Evolutionary conservation across 1,140 invertebrate species (phyloP), one percentile per base, ranked within the genome.

Genomic region (Paramacrobiotus metropolitanus): DNA sequence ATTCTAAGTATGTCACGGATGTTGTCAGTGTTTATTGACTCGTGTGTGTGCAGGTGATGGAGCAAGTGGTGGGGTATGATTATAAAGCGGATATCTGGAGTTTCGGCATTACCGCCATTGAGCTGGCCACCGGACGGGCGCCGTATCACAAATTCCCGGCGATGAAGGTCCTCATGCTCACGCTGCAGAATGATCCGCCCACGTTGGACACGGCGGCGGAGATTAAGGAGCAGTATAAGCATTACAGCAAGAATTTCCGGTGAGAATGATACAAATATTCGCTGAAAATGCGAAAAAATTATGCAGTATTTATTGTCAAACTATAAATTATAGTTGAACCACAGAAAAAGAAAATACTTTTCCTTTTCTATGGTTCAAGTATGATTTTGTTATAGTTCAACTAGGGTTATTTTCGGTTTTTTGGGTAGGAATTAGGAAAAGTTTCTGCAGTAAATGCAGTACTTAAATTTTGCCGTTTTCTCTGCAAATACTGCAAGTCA

Each of bases 81-180:
- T 96, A 92, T 73, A 97, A 97, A 76, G 94, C 93, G n/a, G 94
- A 99, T 70, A 97, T 99, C 65, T 99, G 94, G 94, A 95, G 90
- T 29, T 86, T 98, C 73, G 94, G 94, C 29, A 98, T 99, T 62
- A 96, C 93, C 0, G 92, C 92, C 0, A 96, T 99, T 66, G 94
- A 98, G 77, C 84, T 98, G 81, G 93, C 93, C 0, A 95, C 92
- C 4, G 94, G 94, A 18, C 94, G 91, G 9, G 93, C 94, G 1
- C 94, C 94, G 0, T 99, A 98, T 72, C 91, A 97, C 71, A 96
- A 94, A 72, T 97, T 92, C 74, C 91, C 94, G 44, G 92, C 94
- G 1, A 97, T 98, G 93, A 98, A 98, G 75, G 90, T 78, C 66
- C 62, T 67, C 30, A 64, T 66, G 62, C 59, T 68, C 15, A 68